Base-by-base conservation (phyloP, 37 sponge, comb jelly and placozoan genomes). In the Dysidea cf. avara region DNA sequence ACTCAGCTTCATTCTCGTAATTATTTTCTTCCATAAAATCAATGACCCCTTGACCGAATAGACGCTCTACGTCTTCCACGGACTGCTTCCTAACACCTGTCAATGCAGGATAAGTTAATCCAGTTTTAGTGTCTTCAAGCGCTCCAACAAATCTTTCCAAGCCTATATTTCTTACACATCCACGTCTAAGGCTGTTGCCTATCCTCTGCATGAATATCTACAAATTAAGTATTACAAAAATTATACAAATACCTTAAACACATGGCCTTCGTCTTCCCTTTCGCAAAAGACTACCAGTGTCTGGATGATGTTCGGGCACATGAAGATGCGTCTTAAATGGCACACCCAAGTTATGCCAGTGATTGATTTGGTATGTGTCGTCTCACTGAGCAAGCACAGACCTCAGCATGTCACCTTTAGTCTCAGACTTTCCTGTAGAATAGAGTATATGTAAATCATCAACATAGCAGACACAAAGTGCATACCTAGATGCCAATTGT, bases 231-330 rank as follows among this genome's bases (percentile, higher is more conserved):
- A n/a, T n/a, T n/a, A 39, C n/a, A n/a, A n/a, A n/a, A n/a, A n/a
- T n/a, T n/a, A n/a, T n/a, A n/a, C n/a, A n/a, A n/a, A n/a, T 13
- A 73, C 60, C 46, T 56, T 73, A 7, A 73, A 56, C 14, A 73
- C 61, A 39, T 73, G 60, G 2, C 58, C 61, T n/a, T 58, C 61
- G 59, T 58, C 43, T 59, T 59, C 61, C 4, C 74, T 24, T 59
- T 59, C 74, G 59, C 61, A 58, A 39, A 73, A 73, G 7, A 73
- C 7, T 22, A 34, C 26, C 12, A 18, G 61, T 73, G 7, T 47
- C n/a, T n/a, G 61, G 60, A 18, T 73, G 61, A 21, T 24, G 61
- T 58, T 73, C 74, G 6, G 74, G 74, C 6, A 73, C 61, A 59
- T 73, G 28, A 22, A 73, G 7, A 18, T 73, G 57, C 14, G 61